Base-by-base conservation (phyloP, 2,888 invertebrate species). In the Habroteleia sp. region DNA sequence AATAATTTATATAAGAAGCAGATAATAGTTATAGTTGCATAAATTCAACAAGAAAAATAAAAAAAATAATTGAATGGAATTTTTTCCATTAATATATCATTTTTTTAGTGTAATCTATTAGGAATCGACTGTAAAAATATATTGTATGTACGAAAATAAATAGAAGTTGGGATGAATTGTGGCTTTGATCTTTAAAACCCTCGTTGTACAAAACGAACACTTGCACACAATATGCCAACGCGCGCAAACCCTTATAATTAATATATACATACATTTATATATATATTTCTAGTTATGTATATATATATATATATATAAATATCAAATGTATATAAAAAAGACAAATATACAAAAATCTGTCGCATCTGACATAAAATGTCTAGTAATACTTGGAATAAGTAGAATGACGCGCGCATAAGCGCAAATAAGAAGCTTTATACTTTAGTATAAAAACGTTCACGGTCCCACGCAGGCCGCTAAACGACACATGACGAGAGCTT, bases 381-480 rank as follows among this genome's bases (percentile, higher is more conserved):
- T 58, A 68, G 35, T 69, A 69, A 69, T 69, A 58, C 50, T 68
- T 56, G 56, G 48, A 68, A 35, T 58, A 48, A 48, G n/a, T 48
- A 31, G 48, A 41, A 33, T 41, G 42, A 42, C 42, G 37, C 44
- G 17, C 58, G 50, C 52, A 11, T 20, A 13, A 3, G 20, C 25
- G 29, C 42, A 56, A 66, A 66, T 25, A 13, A 60, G 48, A 50
- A 58, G 58, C 50, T 58, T 69, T 25, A 25, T 37, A n/a, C n/a
- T 54, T 66, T 16, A 3, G 68, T 69, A 69, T 48, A 69, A 69
- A 69, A 69, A 60, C 14, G 41, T 42, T 44, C 29, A 25, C 25
- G 29, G 27, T 10, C 41, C 27, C 39, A 39, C 52, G 42, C 33
- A 0, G 42, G 5, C 17, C 20, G n/a, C 31, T 3, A 44, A 25